Evolutionary conservation across 2,797 vertebrate species (phyloP), one percentile per base, ranked within the genome.

Genomic region (Pseudomugil tenellus): DNA sequence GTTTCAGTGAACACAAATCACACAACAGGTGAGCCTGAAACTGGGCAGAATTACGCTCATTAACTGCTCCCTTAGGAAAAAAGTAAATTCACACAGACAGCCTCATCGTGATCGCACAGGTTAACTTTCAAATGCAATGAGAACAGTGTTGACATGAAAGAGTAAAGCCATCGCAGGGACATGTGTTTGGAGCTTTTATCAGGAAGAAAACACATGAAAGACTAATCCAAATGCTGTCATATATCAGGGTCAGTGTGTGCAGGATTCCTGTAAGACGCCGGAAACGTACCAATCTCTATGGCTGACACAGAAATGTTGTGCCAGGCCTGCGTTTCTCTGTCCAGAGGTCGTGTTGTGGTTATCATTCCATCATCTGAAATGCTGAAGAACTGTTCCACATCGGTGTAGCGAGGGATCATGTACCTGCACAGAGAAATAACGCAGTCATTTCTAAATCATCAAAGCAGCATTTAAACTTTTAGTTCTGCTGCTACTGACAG

Each of bases 301-400:
- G 97, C 98, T 58, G 96, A 96, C 81, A 99, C 96, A 7, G 97
- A 96, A 71, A 99, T 99, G 67, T 99, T 99, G 67, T 98, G 96
- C 98, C 98, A 99, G 80, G 94, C 73, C 29, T 94, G 96, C 29
- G 95, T 84, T 84, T 99, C 98, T 83, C 98, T 93, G 90, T 99
- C 98, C 92, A 99, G 92, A 6, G 96, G 92, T 87, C 96, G 96
- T 0, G 92, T 95, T 14, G 97, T 97, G 87, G 93, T 96, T 73
- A 99, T 98, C 91, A 95, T 93, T 71, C 98, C 98, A 46, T 98
- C 96, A 52, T 99, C 96, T 53, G 93, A 65, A 83, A 99, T 94
- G 75, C 84, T 94, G 91, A 99, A 99, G 86, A 96, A 97, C 91
- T 97, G 95, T 85, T 98, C 97, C n/a, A 98, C 92, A 82, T 99